A percentile compares a stretch with the other conserved stretches of the same genome.
These are phyloP conservation scores for Mormoops blainvillei DNA, from an alignment of 2,113 vertebrate species.

Conservation along the genomic window DNA sequence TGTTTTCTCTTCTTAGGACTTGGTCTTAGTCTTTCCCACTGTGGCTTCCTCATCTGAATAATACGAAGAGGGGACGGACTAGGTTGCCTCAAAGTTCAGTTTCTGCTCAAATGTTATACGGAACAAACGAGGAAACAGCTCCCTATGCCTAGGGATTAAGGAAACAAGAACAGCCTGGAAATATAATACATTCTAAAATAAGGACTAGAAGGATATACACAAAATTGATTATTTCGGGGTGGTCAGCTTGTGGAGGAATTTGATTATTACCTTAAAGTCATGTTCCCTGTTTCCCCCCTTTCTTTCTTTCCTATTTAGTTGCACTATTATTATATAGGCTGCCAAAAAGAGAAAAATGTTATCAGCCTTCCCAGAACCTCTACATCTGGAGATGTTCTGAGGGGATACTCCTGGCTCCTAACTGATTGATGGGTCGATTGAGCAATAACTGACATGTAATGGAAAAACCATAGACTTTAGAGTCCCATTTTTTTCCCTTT, in stretches of 20 bases:
- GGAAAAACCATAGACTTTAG: conserved; percentile 19
- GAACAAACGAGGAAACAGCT: not conserved
- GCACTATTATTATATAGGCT: not conserved
- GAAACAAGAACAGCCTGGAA: conserved; percentile 19
- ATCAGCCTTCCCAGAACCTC: not conserved
- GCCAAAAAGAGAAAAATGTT: not conserved
- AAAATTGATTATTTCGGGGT: conserved; percentile 11
- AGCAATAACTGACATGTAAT: conserved; percentile 1
- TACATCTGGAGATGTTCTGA: not conserved
- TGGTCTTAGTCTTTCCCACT: not conserved
- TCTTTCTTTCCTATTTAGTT: not conserved
- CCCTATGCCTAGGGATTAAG: not conserved
- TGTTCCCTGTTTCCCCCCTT: not conserved
- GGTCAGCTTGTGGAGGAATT: not conserved
- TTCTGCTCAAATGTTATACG: not conserved
- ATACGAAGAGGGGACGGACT: not conserved
- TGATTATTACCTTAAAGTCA: conserved; percentile 22
- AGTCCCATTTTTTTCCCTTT: not conserved
- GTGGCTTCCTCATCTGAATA: not conserved
- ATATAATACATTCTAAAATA: not conserved
- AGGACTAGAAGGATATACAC: not conserved
- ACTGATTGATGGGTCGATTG: not conserved
- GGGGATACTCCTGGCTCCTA: not conserved
- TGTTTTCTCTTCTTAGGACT: not conserved
- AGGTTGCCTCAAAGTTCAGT: not conserved